Evolutionary conservation across 2,113 vertebrate species (phyloP).

Genomic region (Piprites chloris): DNA sequence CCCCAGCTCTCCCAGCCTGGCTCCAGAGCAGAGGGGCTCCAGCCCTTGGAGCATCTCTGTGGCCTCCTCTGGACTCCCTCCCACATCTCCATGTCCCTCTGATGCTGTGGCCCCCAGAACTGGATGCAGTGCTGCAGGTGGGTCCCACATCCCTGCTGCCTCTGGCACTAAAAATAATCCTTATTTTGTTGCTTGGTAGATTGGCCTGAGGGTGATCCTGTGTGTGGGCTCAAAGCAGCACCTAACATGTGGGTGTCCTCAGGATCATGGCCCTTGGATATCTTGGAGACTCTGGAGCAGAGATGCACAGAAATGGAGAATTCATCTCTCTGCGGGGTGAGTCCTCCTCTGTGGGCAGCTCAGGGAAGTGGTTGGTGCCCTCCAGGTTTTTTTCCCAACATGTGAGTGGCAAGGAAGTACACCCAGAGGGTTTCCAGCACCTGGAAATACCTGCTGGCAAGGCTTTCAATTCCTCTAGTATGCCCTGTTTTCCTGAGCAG

Average conservation of each 20-base stretch:
- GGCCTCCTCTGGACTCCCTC: background rate
- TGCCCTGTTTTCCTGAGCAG: background rate
- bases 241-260: rapidly evolving
- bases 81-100: background rate
- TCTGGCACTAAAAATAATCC: background rate
- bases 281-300: background rate
- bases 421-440: background rate
- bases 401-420: background rate
- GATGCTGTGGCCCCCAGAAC: background rate
- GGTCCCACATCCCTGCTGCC: background rate
- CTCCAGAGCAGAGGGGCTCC: background rate
- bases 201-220: background rate
- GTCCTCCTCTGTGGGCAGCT: background rate
- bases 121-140: background rate
- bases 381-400: background rate
- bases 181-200: background rate
- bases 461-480: rapidly evolving
- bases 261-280: background rate
- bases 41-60: rapidly evolving
- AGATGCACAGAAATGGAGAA: background rate
- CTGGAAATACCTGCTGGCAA: background rate
- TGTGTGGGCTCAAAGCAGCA: background rate
- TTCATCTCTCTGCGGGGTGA: conserved; percentile 84
- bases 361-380: background rate
- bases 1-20: background rate